A percentile compares a stretch with the other conserved stretches of the same genome.
phyloP scores from a whole-genome alignment of 2,113 vertebrate species.

The Noturus placidus region DNA sequence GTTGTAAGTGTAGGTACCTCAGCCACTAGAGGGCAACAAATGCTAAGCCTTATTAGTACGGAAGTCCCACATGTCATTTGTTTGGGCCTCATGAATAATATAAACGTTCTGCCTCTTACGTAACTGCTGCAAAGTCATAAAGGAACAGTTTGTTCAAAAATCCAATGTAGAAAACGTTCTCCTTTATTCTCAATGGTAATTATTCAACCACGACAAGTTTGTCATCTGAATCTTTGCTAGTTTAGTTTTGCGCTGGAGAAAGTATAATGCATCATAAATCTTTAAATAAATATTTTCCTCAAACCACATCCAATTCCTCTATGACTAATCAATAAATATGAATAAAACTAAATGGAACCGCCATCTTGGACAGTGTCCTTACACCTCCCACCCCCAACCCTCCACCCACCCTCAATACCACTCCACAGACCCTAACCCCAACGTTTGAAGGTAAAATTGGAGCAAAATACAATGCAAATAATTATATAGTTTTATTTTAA shows the following conservation, averaged over 20 bases:
- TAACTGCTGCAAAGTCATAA: neutral
- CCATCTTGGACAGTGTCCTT: neutral
- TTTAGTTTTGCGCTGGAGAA: neutral
- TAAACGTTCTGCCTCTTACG: neutral
- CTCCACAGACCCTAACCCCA: no score
- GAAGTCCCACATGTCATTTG: neutral
- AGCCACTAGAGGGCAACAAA: constrained; percentile 46
- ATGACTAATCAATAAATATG: neutral
- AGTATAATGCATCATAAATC: neutral
- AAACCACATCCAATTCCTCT: neutral
- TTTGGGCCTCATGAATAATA: neutral
- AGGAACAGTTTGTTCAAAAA: neutral
- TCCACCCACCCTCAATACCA: neutral
- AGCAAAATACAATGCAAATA: no score
- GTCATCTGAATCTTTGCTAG: neutral
- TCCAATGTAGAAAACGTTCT: neutral
- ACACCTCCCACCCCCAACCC: no score
- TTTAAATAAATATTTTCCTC: neutral
- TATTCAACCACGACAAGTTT: neutral
- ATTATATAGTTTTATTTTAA: no score
- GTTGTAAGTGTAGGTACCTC: neutral
- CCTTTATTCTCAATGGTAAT: neutral
- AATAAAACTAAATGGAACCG: neutral
- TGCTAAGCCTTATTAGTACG: neutral
- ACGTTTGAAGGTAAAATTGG: no score